These are phyloP conservation scores for Temnothorax rugatulus DNA, from an alignment of 2,888 invertebrate species.

Conservation along the genomic window DNA sequence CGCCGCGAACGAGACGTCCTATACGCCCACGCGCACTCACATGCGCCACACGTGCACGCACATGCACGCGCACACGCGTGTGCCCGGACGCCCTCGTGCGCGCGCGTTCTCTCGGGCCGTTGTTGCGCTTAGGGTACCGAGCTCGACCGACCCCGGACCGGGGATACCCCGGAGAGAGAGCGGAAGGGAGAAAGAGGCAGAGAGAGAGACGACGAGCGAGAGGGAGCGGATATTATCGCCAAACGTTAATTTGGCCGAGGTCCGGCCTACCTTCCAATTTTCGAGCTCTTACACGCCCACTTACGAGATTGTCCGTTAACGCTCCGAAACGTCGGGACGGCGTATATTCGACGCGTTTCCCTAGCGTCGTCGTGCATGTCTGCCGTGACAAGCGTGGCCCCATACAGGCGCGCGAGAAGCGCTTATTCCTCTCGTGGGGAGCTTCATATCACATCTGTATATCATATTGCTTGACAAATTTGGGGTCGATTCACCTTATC, in stretches of 20 bases:
- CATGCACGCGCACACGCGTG: not conserved
- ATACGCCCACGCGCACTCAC: conserved; percentile 70
- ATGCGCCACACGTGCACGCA: conserved; percentile 30
- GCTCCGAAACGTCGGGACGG: conserved; percentile 84
- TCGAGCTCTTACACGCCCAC: conserved; percentile 86
- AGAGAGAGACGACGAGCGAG: conserved; percentile 68
- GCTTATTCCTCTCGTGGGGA: not conserved
- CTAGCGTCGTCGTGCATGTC: conserved; percentile 28
- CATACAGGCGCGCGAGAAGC: not conserved
- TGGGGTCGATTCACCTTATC: conserved; percentile 10
- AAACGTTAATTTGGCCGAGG: conserved; percentile 86
- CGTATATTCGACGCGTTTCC: conserved; percentile 80
- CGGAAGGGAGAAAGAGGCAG: not conserved
- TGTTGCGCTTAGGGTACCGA: conserved; percentile 50
- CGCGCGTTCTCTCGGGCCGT: conserved; percentile 17
- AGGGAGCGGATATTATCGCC: conserved; percentile 85
- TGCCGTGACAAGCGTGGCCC: conserved; percentile 34
- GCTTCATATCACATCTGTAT: conserved; percentile 15
- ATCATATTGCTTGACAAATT: conserved; percentile 38
- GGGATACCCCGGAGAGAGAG: conserved; percentile 20
- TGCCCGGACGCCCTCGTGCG: not conserved
- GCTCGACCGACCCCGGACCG: conserved; percentile 53
- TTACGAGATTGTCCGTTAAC: conserved; percentile 85
- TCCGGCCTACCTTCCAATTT: conserved; percentile 86
- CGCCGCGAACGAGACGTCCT: conserved; percentile 68